Evolutionary conservation across 2,888 invertebrate genomes (phyloP).

Genomic region (Linyphia triangularis): DNA sequence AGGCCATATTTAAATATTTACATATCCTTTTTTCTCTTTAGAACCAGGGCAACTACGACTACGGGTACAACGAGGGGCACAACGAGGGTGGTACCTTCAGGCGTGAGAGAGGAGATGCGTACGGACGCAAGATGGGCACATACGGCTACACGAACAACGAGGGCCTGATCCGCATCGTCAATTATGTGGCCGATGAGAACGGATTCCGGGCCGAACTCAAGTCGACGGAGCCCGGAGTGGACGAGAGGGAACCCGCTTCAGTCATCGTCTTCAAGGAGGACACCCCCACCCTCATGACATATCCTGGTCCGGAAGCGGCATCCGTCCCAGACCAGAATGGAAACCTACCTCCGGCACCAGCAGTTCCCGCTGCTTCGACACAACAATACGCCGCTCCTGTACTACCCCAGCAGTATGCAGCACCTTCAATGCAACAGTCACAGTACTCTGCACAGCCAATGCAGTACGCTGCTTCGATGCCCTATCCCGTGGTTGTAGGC

Average conservation of each 20-base stretch:
- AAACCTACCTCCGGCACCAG: conserved; percentile 49
- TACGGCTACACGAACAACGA: conserved; percentile 76
- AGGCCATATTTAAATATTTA: too few species aligned
- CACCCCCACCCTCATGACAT: conserved; percentile 73
- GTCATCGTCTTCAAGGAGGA: conserved; percentile 74
- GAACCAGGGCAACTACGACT: conserved; percentile 75
- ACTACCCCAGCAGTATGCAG: not conserved
- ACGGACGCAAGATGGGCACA: conserved; percentile 68
- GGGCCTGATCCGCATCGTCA: conserved; percentile 75
- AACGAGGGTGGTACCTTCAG: conserved; percentile 75
- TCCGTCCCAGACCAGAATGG: conserved; percentile 61
- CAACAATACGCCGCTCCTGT: not conserved
- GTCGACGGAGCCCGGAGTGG: conserved; percentile 69
- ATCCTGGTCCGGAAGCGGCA: conserved; percentile 63
- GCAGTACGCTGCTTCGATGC: conserved; percentile 28
- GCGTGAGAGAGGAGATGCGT: conserved; percentile 71
- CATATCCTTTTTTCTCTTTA: conserved; percentile 38
- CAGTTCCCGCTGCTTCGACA: not conserved
- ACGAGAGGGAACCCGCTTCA: conserved; percentile 62
- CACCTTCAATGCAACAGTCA: not conserved
- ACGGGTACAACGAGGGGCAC: conserved; percentile 76
- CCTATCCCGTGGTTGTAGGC: conserved; percentile 16
- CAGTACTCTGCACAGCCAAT: conserved; percentile 23
- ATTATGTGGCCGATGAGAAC: conserved; percentile 76
- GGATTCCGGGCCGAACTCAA: conserved; percentile 75